phyloP scores from a whole-genome alignment of 1,140 invertebrate species.

The Holotrichia oblita region DNA sequence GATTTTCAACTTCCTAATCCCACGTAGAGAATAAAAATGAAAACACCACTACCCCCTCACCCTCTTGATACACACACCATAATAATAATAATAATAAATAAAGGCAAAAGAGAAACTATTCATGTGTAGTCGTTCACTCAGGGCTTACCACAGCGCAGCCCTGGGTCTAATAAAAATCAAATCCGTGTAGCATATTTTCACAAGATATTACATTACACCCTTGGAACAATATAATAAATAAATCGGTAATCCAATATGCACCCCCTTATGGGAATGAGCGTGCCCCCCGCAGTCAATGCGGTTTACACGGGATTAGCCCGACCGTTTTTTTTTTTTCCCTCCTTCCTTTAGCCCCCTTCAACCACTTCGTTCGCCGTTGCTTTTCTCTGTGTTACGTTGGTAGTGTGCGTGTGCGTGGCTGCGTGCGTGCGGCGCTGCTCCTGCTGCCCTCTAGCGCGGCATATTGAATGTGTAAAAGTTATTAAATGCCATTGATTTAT shows the following conservation, averaged over 20 bases:
- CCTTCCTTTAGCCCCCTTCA: neutral
- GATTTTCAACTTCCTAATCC: conserved; percentile 29
- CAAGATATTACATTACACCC: conserved; percentile 58
- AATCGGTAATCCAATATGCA: conserved; percentile 59
- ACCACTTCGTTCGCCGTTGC: neutral
- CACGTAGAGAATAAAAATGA: neutral
- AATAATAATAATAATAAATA: conserved; percentile 34
- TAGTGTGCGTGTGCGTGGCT: conserved; percentile 21
- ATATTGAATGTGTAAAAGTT: conserved; percentile 60
- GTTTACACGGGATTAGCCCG: conserved; percentile 58
- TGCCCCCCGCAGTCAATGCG: conserved; percentile 53
- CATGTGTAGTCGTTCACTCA: neutral
- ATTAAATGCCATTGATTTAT: conserved; percentile 58
- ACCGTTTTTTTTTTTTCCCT: conserved; percentile 49
- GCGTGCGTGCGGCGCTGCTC: conserved; percentile 18
- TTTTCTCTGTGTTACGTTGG: conserved; percentile 12
- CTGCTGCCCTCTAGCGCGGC: conserved; percentile 49
- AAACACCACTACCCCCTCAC: neutral
- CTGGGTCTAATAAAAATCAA: conserved; percentile 51
- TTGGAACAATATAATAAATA: conserved; percentile 57
- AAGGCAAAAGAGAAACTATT: neutral
- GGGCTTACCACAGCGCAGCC: neutral
- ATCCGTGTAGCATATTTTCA: conserved; percentile 57
- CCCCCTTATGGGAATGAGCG: conserved; percentile 52
- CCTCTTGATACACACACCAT: neutral